Conservation (phyloP, 2,113 vertebrate genomes). For the Geothlypis trichas region DNA sequence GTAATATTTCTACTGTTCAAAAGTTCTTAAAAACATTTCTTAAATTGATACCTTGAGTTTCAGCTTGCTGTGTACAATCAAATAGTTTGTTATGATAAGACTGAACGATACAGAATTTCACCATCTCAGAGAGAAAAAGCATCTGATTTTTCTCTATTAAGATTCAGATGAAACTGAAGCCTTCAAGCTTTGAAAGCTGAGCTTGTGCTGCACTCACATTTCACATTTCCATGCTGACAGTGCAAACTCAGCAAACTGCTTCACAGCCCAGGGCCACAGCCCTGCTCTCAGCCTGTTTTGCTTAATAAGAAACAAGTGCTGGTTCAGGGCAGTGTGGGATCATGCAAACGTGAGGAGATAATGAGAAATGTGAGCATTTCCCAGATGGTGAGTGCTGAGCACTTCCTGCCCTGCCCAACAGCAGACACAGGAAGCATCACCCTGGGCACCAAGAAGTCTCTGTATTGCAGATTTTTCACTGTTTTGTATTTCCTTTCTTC, state of each 20-base stretch:
- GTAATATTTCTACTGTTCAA: not conserved
- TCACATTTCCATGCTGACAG: not conserved
- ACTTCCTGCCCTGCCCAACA: constrained; percentile 65
- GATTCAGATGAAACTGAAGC: not conserved
- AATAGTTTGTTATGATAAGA: rapidly evolving
- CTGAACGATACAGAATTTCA: not conserved
- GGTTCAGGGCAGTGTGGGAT: not conserved
- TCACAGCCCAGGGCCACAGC: not conserved
- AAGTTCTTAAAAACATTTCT: not conserved
- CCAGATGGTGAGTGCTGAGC: constrained; percentile 26
- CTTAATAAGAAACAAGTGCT: not conserved
- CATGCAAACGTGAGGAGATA: not conserved
- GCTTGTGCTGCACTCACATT: not conserved
- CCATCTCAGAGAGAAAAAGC: not conserved
- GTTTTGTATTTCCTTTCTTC: not conserved
- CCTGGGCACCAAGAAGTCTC: constrained; percentile 18
- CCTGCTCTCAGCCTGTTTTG: not conserved
- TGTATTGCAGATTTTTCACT: not conserved
- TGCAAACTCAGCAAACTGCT: not conserved
- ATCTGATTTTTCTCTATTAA: not conserved
- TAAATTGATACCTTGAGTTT: not conserved
- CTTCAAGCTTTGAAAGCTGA: not conserved
- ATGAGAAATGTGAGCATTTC: constrained; percentile 15
- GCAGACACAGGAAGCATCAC: constrained; percentile 71
- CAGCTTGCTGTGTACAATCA: not conserved